A percentile compares a stretch with the other conserved stretches of the same genome.
Conservation (phyloP, 2,797 vertebrate species). For the Lophius americanus region DNA sequence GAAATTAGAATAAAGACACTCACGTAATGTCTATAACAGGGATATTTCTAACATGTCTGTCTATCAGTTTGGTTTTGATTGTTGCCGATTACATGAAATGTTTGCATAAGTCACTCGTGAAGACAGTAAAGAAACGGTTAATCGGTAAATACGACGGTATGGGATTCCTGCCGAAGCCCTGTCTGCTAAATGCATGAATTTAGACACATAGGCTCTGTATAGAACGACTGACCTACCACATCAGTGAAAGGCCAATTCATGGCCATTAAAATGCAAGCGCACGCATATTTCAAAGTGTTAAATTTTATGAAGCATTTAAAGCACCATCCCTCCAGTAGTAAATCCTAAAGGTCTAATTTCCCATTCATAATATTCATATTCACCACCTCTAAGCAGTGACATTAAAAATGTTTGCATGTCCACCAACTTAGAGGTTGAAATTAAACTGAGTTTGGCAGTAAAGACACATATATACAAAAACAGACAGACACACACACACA, state of each 20-base stretch:
- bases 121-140: background rate
- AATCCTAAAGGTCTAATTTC: constrained; percentile 84
- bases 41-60: no score
- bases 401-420: constrained; percentile 81
- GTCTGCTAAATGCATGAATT: constrained; percentile 30
- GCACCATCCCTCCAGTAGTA: constrained; percentile 82
- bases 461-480: constrained; percentile 47
- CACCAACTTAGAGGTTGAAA: constrained; percentile 74
- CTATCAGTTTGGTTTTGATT: constrained; percentile 8
- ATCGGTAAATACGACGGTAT: background rate
- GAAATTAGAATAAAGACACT: background rate
- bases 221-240: constrained; percentile 80
- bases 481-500: constrained; percentile 12
- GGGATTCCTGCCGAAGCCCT: constrained; percentile 2
- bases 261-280: constrained; percentile 86
- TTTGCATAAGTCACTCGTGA: background rate
- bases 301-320: constrained; percentile 88
- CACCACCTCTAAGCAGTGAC: constrained; percentile 75
- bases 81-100: constrained; percentile 6
- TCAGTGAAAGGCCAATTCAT: constrained; percentile 81
- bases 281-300: constrained; percentile 84
- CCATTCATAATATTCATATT: constrained; percentile 80
- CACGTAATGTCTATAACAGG: no score
- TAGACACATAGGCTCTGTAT: constrained; percentile 39
- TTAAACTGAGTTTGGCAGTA: constrained; percentile 64